Conservation (phyloP, 1,140 invertebrate species). For the Pectinophora gossypiella region DNA sequence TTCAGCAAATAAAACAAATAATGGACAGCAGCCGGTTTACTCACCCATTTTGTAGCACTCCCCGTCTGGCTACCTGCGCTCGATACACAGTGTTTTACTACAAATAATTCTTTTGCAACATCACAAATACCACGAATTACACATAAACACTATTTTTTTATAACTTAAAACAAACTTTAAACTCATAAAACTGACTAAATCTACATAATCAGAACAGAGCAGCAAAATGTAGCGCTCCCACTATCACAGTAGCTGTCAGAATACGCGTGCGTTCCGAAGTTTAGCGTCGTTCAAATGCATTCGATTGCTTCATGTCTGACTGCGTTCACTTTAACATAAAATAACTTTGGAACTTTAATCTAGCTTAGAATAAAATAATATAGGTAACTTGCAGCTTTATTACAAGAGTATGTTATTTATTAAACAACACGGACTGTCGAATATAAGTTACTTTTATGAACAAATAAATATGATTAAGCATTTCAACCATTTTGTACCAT, state of each 20-base stretch:
- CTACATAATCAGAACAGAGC: not conserved
- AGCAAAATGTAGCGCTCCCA: not conserved
- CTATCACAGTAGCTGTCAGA: not conserved
- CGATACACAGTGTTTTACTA: constrained; percentile 12
- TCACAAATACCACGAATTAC: not conserved
- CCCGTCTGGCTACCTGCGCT: constrained; percentile 24
- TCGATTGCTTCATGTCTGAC: too few relatives aligned
- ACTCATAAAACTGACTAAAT: not conserved
- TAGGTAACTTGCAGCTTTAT: too few relatives aligned
- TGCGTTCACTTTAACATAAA: too few relatives aligned
- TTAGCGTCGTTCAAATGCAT: too few relatives aligned
- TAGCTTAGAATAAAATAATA: too few relatives aligned
- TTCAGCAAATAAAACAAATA: constrained; percentile 17
- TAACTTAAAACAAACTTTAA: not conserved
- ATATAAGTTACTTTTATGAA: too few relatives aligned
- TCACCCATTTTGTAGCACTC: constrained; percentile 55
- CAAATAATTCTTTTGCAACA: not conserved
- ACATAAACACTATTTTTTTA: not conserved
- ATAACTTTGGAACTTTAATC: too few relatives aligned
- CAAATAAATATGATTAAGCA: too few relatives aligned
- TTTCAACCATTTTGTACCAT: too few relatives aligned
- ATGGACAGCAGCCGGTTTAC: constrained; percentile 46
- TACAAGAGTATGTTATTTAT: too few relatives aligned
- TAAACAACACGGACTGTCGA: too few relatives aligned
- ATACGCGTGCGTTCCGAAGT: not conserved